Base-by-base conservation (phyloP, 2,113 vertebrate genomes). In the Paedocypris sp. region DNA sequence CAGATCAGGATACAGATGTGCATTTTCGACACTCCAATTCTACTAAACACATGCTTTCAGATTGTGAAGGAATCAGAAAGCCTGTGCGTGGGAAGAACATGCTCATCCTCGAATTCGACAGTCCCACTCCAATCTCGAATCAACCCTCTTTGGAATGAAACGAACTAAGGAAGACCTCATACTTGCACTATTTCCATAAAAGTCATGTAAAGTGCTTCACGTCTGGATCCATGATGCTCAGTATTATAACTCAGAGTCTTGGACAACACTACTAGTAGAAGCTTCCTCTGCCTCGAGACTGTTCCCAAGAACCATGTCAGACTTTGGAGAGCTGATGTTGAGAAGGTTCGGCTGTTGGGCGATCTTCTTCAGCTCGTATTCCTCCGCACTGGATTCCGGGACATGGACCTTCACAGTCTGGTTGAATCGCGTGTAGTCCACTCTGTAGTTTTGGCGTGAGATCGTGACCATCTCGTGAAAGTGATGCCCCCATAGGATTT, bases 401-500 rank as follows among this genome's bases (percentile, higher is more conserved):
- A 90, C 82, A 1, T 86, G 86, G 4, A 92, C 89, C 46, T 90
- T 90, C 0, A 82, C 84, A 1, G 90, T 98, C n/a, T 90, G 83
- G 56, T 98, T 87, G 47, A 99, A 99, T 67, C 92, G 80, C 11
- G 84, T 33, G 74, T 92, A 97, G 38, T 97, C 89, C 38, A 97
- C 92, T 29, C 81, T 86, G 72, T 94, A 97, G 73, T 86, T 69
- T 53, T 83, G 89, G 38, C 83, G 82, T 79, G 82, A 89, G 12
- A 90, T 80, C 0, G 84, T 76, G 69, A 97, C 70, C 65, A 97
- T 89, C 0, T 96, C 91, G 0, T 92, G 88, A 68, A 99, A 99
- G 39, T 89, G 68, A 4, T 91, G 89, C 4, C 95, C 95, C 95
- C 95, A 99, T 9, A 91, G 83, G 42, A 98, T 94, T 69, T 99